Evolutionary conservation across 53 echinoderm and acorn worm genomes (phyloP), one percentile per base, ranked within the genome.

Genomic region (Crossaster papposus): DNA sequence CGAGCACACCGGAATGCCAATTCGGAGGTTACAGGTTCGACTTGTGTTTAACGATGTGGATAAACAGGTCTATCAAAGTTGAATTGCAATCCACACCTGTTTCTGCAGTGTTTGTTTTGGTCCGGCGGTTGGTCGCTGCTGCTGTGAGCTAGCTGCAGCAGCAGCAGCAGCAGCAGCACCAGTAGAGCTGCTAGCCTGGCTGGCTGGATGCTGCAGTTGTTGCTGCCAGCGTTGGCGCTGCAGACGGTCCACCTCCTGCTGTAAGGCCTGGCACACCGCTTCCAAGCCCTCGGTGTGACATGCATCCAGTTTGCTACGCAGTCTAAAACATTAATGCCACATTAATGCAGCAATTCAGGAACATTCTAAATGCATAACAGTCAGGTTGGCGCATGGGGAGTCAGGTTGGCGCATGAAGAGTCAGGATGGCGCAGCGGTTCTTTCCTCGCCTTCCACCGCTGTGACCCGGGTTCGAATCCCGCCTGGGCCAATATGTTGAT

Each of bases 201-300:
- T 76, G 34, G 87, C 62, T 90, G 87, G 93, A 37, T 72, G 28
- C 80, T 93, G 96, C 1, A 96, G 88, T 54, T 93, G 94, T 79
- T 91, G 54, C 88, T 96, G 99, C 99, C 96, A 96, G 37, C 78
- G 94, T 76, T 92, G 90, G 54, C 94, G 89, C 89, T 99, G 99
- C 14, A 96, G 83, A 51, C 92, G 91, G 30, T 99, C 94, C 17
- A 96, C 70, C 88, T 96, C 93, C 63, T 91, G 94, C 62, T 87
- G 93, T 34, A 96, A 88, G 50, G 93, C 94, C 36, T 96, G 96
- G 89, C 99, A 96, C 70, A 96, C 71, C 51, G 93, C 96, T 72
- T 99, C 96, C 81, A 99, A 36, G 18, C 92, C 90, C 79, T 99
- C 96, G 20, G 89, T 87, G 30, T 92, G 94, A 78, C 96, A 96